phyloP scores from a whole-genome alignment of 2,113 vertebrate species.

The Pituophis catenifer region DNA sequence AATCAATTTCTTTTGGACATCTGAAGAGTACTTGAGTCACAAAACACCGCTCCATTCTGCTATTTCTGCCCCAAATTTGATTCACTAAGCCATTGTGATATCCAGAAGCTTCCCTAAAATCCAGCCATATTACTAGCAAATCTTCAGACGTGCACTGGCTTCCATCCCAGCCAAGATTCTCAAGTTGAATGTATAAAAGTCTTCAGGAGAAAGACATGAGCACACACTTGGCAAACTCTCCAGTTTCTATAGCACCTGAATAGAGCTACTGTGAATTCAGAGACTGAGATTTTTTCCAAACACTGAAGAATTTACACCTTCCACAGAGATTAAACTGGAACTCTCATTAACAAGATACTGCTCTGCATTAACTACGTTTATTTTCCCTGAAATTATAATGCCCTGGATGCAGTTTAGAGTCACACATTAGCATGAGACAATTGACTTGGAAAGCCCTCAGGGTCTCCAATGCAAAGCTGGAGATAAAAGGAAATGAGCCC shows the following conservation, averaged over 20 bases:
- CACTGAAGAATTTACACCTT: background rate
- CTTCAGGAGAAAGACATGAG: background rate
- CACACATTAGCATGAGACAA: constrained; percentile 2
- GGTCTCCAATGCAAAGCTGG: constrained; percentile 8
- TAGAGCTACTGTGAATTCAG: background rate
- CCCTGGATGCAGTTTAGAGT: fast-evolving
- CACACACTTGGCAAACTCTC: background rate
- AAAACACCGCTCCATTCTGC: background rate
- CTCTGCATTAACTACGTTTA: background rate
- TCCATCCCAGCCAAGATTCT: background rate
- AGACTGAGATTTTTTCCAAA: background rate
- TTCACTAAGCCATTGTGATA: background rate
- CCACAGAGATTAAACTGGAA: background rate
- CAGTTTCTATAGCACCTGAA: background rate
- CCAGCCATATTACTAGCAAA: background rate
- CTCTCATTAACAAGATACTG: background rate
- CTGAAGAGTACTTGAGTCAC: background rate
- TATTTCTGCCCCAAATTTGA: background rate
- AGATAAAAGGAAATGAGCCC: background rate
- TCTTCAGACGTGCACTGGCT: background rate
- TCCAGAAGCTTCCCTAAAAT: background rate
- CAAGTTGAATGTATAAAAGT: background rate
- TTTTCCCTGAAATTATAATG: background rate
- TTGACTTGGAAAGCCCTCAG: background rate
- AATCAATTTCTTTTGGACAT: constrained; percentile 4